phyloP scores from a whole-genome alignment of 2,888 invertebrate genomes.

The Shargacucullia verbasci region DNA sequence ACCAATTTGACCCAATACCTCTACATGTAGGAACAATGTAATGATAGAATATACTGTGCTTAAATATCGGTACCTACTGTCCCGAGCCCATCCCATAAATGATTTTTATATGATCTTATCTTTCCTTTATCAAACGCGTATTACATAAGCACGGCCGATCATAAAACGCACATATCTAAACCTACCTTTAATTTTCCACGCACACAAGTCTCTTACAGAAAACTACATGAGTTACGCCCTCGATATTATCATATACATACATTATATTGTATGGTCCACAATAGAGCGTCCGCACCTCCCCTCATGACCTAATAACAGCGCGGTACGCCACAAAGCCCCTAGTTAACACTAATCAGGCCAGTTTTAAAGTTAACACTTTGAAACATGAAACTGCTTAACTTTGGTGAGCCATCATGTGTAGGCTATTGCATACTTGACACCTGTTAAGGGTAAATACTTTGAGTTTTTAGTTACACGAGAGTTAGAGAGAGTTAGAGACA shows the following conservation, averaged over 20 bases:
- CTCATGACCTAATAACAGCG: slow-evolving; percentile 42
- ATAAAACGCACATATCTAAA: background rate
- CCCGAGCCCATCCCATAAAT: too few species aligned
- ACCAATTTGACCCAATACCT: too few species aligned
- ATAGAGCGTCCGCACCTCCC: slow-evolving; percentile 16
- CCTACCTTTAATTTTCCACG: background rate
- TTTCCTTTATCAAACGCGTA: too few species aligned
- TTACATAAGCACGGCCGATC: background rate
- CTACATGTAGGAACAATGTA: too few species aligned
- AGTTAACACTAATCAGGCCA: slow-evolving; percentile 36
- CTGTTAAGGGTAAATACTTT: background rate
- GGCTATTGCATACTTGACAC: slow-evolving; percentile 14
- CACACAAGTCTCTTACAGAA: background rate
- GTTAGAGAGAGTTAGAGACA: too few species aligned
- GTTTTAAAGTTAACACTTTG: slow-evolving; percentile 34
- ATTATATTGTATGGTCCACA: slow-evolving; percentile 9
- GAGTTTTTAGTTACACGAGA: too few species aligned
- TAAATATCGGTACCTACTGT: too few species aligned
- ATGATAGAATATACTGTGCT: too few species aligned
- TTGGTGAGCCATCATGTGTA: slow-evolving; percentile 1
- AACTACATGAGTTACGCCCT: background rate
- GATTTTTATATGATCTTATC: too few species aligned
- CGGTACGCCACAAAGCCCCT: slow-evolving; percentile 20
- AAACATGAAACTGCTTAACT: slow-evolving; percentile 16
- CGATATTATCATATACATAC: background rate